Evolutionary conservation across 2,113 vertebrate species (phyloP), one percentile per base, ranked within the genome.

Genomic region (Ammodytes marinus): DNA sequence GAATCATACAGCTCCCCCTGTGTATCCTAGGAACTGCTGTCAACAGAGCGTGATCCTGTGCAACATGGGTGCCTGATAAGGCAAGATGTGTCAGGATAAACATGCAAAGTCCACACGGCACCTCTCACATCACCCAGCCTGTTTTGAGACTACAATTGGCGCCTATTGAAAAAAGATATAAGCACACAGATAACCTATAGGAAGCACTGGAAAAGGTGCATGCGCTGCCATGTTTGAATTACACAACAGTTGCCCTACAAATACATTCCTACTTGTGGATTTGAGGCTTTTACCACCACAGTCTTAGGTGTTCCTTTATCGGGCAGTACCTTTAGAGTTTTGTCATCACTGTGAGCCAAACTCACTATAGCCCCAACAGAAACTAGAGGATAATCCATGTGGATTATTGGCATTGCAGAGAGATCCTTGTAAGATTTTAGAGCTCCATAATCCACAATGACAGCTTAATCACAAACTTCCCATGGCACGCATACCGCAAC

Each of bases 61-160:
- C 39, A 45, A 37, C 42, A 37, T 35, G 35, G 37, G 39, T 46
- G 59, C 42, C 65, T 85, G 87, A 93, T 89, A 90, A 90, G 58
- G 77, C 59, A 42, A 43, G 66, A 84, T 69, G 69, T 74, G 43
- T 66, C 61, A 65, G 59, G 43, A 79, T 66, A 84, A 86, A 78
- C 74, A 92, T 74, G 53, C 91, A 93, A 94, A 94, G 94, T 93
- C 91, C 92, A 94, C 42, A 37, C 77, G 73, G 77, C 80, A 82
- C 86, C 82, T 74, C 15, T 75, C 10, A 11, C 66, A 75, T 79
- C 72, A 68, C 4, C 35, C 40, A 69, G 47, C 61, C 76, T 54
- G 27, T 65, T 73, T 49, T 59, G 11, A 49, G 9, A 57, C 42
- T 37, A 39, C 3, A 53, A 67, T 8, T 68, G 65, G 65, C n/a